Evolutionary conservation across 2,888 invertebrate genomes (phyloP).

Genomic region (Byasa hedistus): DNA sequence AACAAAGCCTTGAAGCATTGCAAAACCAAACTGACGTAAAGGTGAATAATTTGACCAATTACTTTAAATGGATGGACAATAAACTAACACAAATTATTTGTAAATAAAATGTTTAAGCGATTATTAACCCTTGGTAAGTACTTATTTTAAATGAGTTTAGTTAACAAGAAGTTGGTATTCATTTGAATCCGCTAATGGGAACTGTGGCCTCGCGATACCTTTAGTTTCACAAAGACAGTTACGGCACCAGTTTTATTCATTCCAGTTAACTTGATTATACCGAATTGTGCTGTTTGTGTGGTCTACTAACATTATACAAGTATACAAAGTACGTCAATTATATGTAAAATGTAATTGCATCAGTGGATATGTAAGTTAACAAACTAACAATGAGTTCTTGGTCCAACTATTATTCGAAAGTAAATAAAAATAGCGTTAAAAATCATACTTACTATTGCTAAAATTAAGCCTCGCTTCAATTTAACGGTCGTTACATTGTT

Average conservation of each 20-base stretch:
- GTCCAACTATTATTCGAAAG: constrained; percentile 14
- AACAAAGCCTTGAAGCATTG: too few relatives aligned
- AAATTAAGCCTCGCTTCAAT: constrained; percentile 16
- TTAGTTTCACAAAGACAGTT: constrained; percentile 48
- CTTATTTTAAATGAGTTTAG: constrained; percentile 53
- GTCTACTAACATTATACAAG: constrained; percentile 32
- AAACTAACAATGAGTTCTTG: constrained; percentile 10
- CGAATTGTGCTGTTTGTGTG: constrained; percentile 32
- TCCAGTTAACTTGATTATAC: constrained; percentile 48
- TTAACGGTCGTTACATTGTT: constrained; percentile 18
- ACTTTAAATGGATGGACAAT: constrained; percentile 38
- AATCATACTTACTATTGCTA: constrained; percentile 10
- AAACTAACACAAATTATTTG: constrained; percentile 39
- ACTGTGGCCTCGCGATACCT: constrained; percentile 63
- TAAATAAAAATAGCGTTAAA: constrained; percentile 12
- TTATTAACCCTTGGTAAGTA: constrained; percentile 63
- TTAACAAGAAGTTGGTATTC: constrained; percentile 26
- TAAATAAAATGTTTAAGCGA: constrained; percentile 52
- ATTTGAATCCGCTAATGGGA: constrained; percentile 45
- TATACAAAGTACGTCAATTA: constrained; percentile 38
- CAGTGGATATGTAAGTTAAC: constrained; percentile 9
- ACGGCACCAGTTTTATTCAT: constrained; percentile 55
- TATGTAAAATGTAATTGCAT: constrained; percentile 28
- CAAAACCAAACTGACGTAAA: too few relatives aligned
- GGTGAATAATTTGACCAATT: background rate